phyloP scores from a whole-genome alignment of 2,888 invertebrate species.

The Acanthoscelides obtectus region DNA sequence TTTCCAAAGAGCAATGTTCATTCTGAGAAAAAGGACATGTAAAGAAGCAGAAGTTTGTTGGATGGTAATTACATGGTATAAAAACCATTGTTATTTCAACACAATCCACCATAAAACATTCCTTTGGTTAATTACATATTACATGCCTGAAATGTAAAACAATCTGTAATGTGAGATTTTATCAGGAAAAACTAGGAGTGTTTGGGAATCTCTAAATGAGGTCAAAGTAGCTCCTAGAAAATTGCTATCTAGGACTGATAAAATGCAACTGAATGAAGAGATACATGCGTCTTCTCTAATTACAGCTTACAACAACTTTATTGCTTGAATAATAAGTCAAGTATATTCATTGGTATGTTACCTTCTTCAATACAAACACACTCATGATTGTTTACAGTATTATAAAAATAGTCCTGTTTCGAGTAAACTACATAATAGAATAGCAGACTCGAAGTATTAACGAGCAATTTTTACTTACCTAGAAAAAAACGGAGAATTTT shows the following conservation, averaged over 20 bases:
- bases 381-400: conserved; percentile 15
- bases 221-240: background rate
- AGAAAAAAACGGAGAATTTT: conserved; percentile 19
- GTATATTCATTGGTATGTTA: background rate
- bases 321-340: background rate
- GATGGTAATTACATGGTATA: too few species aligned
- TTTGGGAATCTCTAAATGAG: background rate
- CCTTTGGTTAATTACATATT: too few species aligned
- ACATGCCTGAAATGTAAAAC: too few species aligned
- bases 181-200: background rate
- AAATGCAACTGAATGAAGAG: background rate
- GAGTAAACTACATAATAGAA: conserved; percentile 6
- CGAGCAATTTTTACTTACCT: conserved; percentile 20
- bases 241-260: background rate
- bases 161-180: too few species aligned
- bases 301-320: background rate
- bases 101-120: too few species aligned
- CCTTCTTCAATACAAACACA: conserved; percentile 6
- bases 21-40: too few species aligned
- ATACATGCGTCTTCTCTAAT: background rate
- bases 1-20: too few species aligned
- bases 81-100: too few species aligned
- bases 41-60: too few species aligned
- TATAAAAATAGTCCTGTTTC: conserved; percentile 7
- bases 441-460: conserved; percentile 5